Conservation (phyloP, 2,888 invertebrate species). For the Ferdinandea cuprea region DNA sequence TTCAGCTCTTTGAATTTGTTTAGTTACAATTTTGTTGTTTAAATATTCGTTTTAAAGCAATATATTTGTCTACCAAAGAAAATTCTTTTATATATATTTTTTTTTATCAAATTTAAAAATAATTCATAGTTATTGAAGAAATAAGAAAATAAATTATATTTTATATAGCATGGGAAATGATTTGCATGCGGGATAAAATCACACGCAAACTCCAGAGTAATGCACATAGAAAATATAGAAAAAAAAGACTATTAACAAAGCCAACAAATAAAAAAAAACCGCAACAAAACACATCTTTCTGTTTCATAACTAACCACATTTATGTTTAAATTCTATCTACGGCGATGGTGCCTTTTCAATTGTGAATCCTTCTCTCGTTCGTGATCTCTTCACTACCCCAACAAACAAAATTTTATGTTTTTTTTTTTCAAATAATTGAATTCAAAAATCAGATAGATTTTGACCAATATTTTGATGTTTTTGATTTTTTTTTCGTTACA, state of each 20-base stretch:
- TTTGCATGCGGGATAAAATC: too few species aligned
- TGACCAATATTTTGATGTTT: slow-evolving; percentile 37
- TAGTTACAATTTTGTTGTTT: too few species aligned
- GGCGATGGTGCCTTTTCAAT: slow-evolving; percentile 85
- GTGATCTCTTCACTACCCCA: slow-evolving; percentile 88
- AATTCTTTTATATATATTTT: too few species aligned
- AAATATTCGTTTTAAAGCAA: too few species aligned
- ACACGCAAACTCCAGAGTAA: slow-evolving; percentile 16
- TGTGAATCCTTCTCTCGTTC: slow-evolving; percentile 89
- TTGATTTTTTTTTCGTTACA: too few species aligned
- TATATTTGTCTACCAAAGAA: too few species aligned
- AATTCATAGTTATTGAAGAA: too few species aligned
- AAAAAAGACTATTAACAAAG: slow-evolving; percentile 43
- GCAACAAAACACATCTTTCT: slow-evolving; percentile 32
- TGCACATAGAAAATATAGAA: slow-evolving; percentile 35
- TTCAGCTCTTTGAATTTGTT: too few species aligned
- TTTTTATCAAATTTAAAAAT: too few species aligned
- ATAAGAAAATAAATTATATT: too few species aligned
- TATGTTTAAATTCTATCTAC: slow-evolving; percentile 76
- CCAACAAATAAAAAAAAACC: slow-evolving; percentile 25
- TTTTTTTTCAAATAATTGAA: slow-evolving; percentile 31
- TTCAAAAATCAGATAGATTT: slow-evolving; percentile 54
- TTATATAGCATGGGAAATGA: too few species aligned
- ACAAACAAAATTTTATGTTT: slow-evolving; percentile 48
- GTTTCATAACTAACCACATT: slow-evolving; percentile 77